Conservation (phyloP, 37 sponge, comb jelly and placozoan species). For the Oscarella lobularis region DNA sequence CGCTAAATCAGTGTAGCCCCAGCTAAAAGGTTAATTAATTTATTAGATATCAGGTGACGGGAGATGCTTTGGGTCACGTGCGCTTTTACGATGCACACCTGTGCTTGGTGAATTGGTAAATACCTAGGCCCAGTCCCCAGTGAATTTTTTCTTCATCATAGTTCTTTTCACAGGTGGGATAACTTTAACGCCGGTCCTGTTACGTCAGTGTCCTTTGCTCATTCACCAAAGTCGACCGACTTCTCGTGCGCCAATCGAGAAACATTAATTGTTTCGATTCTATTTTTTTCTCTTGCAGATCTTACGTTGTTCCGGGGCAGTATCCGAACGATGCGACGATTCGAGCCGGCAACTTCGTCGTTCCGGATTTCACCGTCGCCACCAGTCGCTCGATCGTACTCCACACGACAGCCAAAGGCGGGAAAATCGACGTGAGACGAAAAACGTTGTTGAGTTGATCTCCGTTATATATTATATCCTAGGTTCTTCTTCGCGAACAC, state of each 20-base stretch:
- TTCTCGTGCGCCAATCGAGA: not conserved
- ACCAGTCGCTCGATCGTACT: conserved; percentile 33
- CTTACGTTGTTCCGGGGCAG: not conserved
- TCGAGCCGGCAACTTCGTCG: conserved; percentile 31
- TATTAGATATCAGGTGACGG: no score
- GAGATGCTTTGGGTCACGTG: conserved; percentile 57
- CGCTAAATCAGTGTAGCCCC: no score
- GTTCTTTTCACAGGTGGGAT: conserved; percentile 32
- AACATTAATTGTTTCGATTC: not conserved
- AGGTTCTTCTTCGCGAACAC: conserved; percentile 32
- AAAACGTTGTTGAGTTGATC: not conserved
- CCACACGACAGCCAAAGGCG: conserved; percentile 53
- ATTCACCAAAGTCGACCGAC: no score
- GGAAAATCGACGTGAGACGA: conserved; percentile 16
- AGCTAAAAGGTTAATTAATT: no score
- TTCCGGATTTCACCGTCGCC: conserved; percentile 51
- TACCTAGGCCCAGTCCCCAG: no score
- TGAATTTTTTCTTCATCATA: no score
- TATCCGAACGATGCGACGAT: conserved; percentile 42
- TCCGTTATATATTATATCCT: not conserved
- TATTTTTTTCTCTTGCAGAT: conserved; percentile 6
- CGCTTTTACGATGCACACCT: conserved; percentile 77
- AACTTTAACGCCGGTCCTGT: conserved; percentile 38
- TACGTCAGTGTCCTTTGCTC: conserved; percentile 69
- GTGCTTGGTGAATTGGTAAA: conserved; percentile 73